Conservation (phyloP, 2,888 invertebrate genomes). For the Eurois occulta region DNA sequence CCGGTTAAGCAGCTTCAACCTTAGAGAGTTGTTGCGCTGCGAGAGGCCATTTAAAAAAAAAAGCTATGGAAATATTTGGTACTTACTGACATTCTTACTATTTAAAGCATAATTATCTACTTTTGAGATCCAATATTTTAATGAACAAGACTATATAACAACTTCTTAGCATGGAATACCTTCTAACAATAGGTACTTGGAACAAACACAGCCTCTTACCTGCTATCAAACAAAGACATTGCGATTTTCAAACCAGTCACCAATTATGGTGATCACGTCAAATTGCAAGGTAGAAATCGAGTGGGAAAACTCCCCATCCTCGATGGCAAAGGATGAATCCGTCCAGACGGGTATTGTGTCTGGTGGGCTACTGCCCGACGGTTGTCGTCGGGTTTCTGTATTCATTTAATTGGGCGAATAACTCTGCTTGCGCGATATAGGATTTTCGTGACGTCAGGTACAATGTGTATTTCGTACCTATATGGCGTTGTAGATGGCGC, state of each 20-base stretch:
- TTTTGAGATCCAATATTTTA: not conserved
- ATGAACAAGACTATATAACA: not conserved
- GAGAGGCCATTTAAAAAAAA: no score
- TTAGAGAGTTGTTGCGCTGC: no score
- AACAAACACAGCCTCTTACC: not conserved
- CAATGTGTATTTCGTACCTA: not conserved
- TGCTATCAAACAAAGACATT: no score
- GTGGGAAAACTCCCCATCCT: not conserved
- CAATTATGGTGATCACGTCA: not conserved
- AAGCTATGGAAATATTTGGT: not conserved
- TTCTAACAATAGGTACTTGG: not conserved
- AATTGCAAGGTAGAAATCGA: not conserved
- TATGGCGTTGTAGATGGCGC: not conserved
- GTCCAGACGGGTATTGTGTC: not conserved
- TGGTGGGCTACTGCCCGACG: not conserved
- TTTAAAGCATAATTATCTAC: not conserved
- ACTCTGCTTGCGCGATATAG: no score
- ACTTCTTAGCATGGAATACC: not conserved
- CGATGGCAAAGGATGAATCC: not conserved
- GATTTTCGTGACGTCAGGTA: no score
- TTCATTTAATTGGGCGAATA: not conserved
- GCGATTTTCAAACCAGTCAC: not conserved
- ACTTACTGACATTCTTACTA: not conserved
- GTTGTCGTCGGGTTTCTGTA: not conserved
- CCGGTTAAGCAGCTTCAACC: no score